Percentiles rank a stretch among this genome's conserved stretches.
Conservation (phyloP, 2,888 invertebrate species). For the Silvanus unidentatus region DNA sequence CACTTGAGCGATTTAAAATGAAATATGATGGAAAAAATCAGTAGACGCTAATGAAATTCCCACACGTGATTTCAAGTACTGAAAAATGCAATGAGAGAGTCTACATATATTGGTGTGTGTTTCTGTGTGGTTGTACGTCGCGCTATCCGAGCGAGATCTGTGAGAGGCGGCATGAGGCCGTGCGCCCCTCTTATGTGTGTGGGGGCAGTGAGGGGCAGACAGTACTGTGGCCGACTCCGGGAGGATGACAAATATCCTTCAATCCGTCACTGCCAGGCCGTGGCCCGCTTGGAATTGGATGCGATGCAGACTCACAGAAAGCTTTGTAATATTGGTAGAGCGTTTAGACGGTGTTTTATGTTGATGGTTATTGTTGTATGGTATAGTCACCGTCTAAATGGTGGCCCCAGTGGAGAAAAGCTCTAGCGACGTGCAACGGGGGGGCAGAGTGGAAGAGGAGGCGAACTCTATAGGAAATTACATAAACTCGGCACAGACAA, state of each 20-base stretch:
- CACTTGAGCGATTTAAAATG: slow-evolving; percentile 13
- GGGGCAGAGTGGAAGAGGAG: slow-evolving; percentile 36
- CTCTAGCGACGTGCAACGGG: neutral
- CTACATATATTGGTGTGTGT: neutral
- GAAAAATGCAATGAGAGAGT: slow-evolving; percentile 43
- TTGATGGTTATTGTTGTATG: slow-evolving; percentile 2
- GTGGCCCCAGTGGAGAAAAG: slow-evolving; percentile 40
- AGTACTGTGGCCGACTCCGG: slow-evolving; percentile 49
- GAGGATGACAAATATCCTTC: slow-evolving; percentile 64
- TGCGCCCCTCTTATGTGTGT: slow-evolving; percentile 27
- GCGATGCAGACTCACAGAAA: slow-evolving; percentile 49
- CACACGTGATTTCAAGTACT: slow-evolving; percentile 35
- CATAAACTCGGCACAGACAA: slow-evolving; percentile 51
- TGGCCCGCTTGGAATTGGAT: slow-evolving; percentile 50
- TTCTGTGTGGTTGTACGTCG: too few species aligned
- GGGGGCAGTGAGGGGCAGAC: slow-evolving; percentile 32
- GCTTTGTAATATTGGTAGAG: slow-evolving; percentile 48
- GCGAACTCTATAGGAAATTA: slow-evolving; percentile 50
- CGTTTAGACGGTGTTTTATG: slow-evolving; percentile 38
- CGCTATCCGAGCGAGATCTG: slow-evolving; percentile 39
- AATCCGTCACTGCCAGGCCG: slow-evolving; percentile 63
- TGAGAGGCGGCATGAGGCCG: slow-evolving; percentile 32
- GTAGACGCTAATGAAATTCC: slow-evolving; percentile 31
- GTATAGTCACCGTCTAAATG: slow-evolving; percentile 37
- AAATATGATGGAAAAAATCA: slow-evolving; percentile 22